Evolutionary conservation across 2,113 vertebrate genomes (phyloP), one percentile per base, ranked within the genome.

Genomic region (Odontophorus gujanensis): DNA sequence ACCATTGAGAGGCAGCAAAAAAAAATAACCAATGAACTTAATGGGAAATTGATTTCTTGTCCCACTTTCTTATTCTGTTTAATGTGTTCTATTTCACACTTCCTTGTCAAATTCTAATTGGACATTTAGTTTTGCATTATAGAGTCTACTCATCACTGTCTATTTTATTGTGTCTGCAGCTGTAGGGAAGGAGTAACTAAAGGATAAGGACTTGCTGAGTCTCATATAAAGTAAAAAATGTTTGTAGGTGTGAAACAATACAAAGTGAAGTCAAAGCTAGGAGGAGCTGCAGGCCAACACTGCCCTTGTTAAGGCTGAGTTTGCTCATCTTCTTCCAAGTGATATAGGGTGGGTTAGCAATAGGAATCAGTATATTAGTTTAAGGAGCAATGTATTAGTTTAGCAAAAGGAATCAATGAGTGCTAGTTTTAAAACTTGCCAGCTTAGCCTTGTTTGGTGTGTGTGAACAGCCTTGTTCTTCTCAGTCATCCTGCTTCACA

Each of bases 21-120:
- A 87, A 61, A 72, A 12, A 13, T 26, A 72, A 90, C 61, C 15
- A 43, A 16, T 76, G 32, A 72, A 69, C 90, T 67, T 90, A 94
- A 94, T 76, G 53, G 81, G 36, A 90, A 90, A 94, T 68, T 48
- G 42, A 93, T 93, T 87, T 42, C 68, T 85, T 87, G 47, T 85
- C 63, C 25, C 25, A 71, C 51, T 62, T 85, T 81, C 34, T 90
- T 81, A 51, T 11, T 85, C 74, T 20, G 8, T 45, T 93, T 85
- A 43, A 82, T 67, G 47, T 82, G 32, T 69, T 94, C 69, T 85
- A 85, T 92, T 96, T 94, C 74, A 75, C 66, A 45, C 73, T 89
- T 94, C 30, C 53, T 69, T 74, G 73, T 76, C 63, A 77, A 79
- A 87, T 67, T 81, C 45, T 85, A 93, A 87, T 40, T 83, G 38